Base-by-base conservation (phyloP, 2,797 vertebrate genomes). In the Sebastes aleutianus region DNA sequence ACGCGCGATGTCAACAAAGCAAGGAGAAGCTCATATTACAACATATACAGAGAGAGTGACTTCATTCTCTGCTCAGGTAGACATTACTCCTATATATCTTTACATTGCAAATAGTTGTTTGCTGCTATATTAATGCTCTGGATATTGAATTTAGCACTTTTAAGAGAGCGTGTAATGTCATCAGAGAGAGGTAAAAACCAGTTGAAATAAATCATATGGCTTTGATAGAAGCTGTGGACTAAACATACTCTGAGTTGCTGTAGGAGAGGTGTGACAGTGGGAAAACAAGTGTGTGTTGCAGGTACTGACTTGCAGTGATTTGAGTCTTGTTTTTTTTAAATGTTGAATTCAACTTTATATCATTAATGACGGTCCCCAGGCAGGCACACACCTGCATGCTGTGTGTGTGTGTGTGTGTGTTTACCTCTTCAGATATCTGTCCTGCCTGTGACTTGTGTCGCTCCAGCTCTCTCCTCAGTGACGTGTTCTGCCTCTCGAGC, bases 401-500 rank as follows among this genome's bases (percentile, higher is more conserved):
- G 9, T 12, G 31, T 18, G 27, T 16, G 47, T 58, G 43, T 58
- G 47, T n/a, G n/a, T 22, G 67, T 16, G 47, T 34, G 47, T 50
- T 91, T 96, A 99, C 98, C 98, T 99, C 96, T 87, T 96, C 92
- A 82, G 97, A 97, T 91, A 98, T 95, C 88, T 96, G 95, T 84
- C 85, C 95, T 54, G 95, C 84, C 90, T 97, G 96, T 58, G 95
- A 87, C 88, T 96, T 96, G 93, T 96, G 95, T 90, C 86, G 95
- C 69, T 98, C 97, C 94, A 98, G 92, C 86, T 99, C 98, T 95
- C 95, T 98, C 89, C 96, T 94, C 88, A 99, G 95, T 65, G 96
- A 91, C 0, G 97, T 97, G 89, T 99, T 99, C 92, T 97, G 97
- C 90, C 97, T 97, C 95, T 99, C 98, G 78, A 99, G 95, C 94